phyloP scores from a whole-genome alignment of 2,888 invertebrate species.

The Tachystola acroxantha region DNA sequence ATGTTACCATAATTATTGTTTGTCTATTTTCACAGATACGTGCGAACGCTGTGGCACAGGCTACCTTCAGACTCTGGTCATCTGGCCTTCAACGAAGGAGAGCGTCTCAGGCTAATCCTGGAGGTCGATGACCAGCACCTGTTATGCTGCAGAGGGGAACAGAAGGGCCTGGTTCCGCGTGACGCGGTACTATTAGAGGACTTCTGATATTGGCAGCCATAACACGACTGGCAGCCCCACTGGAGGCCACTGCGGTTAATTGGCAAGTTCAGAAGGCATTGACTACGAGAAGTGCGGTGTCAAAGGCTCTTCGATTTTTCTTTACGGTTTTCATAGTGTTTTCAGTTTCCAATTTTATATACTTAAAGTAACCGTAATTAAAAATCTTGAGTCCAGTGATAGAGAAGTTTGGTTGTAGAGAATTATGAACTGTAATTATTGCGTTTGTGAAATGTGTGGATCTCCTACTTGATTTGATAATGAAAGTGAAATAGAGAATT shows the following conservation, averaged over 20 bases:
- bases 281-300: conserved; percentile 1
- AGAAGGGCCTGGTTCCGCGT: conserved; percentile 86
- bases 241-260: conserved; percentile 58
- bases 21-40: conserved; percentile 47
- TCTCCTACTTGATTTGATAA: conserved; percentile 1
- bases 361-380: neutral
- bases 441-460: conserved; percentile 3
- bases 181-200: conserved; percentile 80
- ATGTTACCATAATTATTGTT: too few species aligned
- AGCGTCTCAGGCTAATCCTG: conserved; percentile 83
- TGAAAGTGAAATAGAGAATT: conserved; percentile 20
- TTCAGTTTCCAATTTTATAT: neutral
- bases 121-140: conserved; percentile 88
- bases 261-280: conserved; percentile 26
- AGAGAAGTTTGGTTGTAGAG: conserved; percentile 1
- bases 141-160: conserved; percentile 85
- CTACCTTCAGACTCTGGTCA: conserved; percentile 88
- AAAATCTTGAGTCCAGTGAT: conserved; percentile 1
- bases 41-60: conserved; percentile 85
- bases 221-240: conserved; percentile 64
- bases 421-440: neutral
- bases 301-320: neutral
- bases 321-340: neutral
- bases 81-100: conserved; percentile 87
- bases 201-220: conserved; percentile 69